Evolutionary conservation across 2,113 vertebrate species (phyloP).

Genomic region (Myodes glareolus): DNA sequence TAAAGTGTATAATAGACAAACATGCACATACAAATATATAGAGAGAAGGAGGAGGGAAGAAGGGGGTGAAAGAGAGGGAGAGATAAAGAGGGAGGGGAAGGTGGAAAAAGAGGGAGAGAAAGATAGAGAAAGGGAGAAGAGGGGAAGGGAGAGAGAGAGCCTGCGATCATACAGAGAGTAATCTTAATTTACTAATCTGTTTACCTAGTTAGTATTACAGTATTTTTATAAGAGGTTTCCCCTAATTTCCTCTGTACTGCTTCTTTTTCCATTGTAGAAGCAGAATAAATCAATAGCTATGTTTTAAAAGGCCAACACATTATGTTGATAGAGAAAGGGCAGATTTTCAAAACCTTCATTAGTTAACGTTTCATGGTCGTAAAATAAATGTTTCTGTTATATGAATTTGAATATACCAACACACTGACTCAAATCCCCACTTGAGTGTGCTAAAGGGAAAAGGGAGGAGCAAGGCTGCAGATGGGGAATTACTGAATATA

Average conservation of each 20-base stretch:
- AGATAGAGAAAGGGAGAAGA: background rate
- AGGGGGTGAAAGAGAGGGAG: fast-evolving
- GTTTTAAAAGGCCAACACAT: background rate
- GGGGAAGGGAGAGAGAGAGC: background rate
- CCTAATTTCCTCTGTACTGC: background rate
- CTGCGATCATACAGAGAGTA: background rate
- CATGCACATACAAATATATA: background rate
- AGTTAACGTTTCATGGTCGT: background rate
- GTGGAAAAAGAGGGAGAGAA: too few relatives aligned
- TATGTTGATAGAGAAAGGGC: conserved; percentile 13
- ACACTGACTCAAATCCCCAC: background rate
- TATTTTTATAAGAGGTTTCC: background rate
- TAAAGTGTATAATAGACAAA: background rate
- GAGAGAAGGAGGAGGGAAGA: too few relatives aligned
- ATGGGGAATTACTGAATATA: background rate
- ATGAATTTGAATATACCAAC: background rate
- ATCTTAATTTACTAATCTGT: conserved; percentile 11
- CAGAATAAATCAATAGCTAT: background rate
- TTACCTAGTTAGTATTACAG: conserved; percentile 6
- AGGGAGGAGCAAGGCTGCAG: fast-evolving
- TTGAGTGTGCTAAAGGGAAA: background rate
- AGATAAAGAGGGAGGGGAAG: too few relatives aligned
- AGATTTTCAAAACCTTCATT: background rate
- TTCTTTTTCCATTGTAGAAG: background rate
- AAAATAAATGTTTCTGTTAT: background rate